phyloP scores from a whole-genome alignment of 35 echinoderm and acorn worm species.

The Hemicentrotus pulcherrimus region DNA sequence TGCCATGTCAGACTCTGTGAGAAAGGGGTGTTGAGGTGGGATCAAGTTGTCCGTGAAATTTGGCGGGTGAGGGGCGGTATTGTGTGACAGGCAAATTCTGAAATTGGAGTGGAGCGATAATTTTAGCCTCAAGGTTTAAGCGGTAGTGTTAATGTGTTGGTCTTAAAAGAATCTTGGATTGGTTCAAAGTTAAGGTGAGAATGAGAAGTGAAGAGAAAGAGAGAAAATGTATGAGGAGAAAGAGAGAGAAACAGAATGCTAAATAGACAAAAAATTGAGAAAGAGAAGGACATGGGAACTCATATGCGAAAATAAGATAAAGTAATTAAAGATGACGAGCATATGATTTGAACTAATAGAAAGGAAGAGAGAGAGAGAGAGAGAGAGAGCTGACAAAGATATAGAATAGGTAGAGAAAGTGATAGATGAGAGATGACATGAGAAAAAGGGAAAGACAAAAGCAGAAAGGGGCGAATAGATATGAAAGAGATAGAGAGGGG shows the following conservation, averaged over 20 bases:
- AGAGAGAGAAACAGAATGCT: neutral
- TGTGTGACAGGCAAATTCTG: neutral
- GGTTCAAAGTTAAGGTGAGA: neutral
- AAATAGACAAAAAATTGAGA: neutral
- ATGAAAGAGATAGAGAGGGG: too few relatives aligned
- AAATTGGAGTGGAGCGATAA: neutral
- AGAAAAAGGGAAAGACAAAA: too few relatives aligned
- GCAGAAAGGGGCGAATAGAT: too few relatives aligned
- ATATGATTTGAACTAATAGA: neutral
- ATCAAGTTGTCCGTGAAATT: slow-evolving; percentile 9
- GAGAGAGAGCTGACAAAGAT: neutral
- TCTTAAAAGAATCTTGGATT: too few relatives aligned
- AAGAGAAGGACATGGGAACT: neutral
- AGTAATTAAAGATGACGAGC: too few relatives aligned
- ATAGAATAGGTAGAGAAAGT: too few relatives aligned
- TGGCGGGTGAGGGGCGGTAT: neutral
- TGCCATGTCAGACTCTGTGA: neutral
- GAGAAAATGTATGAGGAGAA: neutral
- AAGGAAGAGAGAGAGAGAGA: neutral
- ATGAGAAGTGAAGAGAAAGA: neutral
- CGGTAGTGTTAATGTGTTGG: neutral
- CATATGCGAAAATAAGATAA: too few relatives aligned
- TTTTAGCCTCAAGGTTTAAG: neutral
- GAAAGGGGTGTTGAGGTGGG: neutral
- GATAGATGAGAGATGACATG: too few relatives aligned